Evolutionary conservation across 2,888 invertebrate species (phyloP), one percentile per base, ranked within the genome.

Genomic region (Hipparchia sbordonii): DNA sequence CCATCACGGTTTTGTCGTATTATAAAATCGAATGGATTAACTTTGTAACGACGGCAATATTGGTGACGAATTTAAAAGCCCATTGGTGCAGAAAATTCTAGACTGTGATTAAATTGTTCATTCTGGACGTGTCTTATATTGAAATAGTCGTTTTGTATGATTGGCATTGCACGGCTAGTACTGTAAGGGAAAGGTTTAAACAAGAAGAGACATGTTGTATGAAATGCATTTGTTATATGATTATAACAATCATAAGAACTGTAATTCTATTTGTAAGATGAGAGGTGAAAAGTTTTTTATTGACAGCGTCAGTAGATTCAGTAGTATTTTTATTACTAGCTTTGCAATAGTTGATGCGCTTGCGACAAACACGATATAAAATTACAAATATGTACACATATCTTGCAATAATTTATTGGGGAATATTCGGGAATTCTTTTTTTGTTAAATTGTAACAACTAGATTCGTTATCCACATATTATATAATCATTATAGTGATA

Each of bases 91-190:
- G 93, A 92, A 92, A 89, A 90, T 92, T 91, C 90, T 93, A 90
- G 92, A 92, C 93, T 93, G 93, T 93, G 93, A 93, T 93, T 89
- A 89, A 92, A 92, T 90, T 91, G 93, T 93, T 92, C 92, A 92
- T 91, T 89, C 88, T 84, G 92, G 89, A 92, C 91, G 93, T 93
- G 93, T 93, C 93, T 93, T 93, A 93, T 93, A 93, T 93, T 93
- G 90, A 91, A 93, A 92, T 93, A 93, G 93, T 89, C 90, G 89
- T 89, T 92, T 92, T 92, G 89, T 92, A 92, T 90, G 86, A 91
- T 91, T 92, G 92, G 91, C 92, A 85, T 84, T 80, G 87, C 87
- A 89, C 87, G 79, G 75, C 79, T 81, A 81, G 89, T 89, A 89
- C 86, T 84, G 81, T 80, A 63, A 68, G 23, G 67, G 69, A 57